Evolutionary conservation across 2,113 vertebrate species (phyloP).

Genomic region (Perca schrenkii): DNA sequence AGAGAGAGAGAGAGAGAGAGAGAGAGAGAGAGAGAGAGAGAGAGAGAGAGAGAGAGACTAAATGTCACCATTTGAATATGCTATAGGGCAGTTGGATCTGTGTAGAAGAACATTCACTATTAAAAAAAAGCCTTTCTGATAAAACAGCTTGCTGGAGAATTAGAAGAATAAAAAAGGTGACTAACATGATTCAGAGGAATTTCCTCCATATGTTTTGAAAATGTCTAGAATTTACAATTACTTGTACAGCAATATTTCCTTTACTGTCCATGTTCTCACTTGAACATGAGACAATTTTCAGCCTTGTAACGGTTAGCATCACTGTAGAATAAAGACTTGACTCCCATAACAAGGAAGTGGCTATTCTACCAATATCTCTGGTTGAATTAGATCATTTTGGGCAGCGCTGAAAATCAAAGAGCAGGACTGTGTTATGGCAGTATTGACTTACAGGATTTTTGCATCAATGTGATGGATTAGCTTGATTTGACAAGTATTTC

Average conservation of each 20-base stretch:
- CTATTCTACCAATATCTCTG: neutral
- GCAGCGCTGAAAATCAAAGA: neutral
- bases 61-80: constrained; percentile 42
- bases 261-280: neutral
- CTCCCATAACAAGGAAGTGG: too few species aligned
- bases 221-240: neutral
- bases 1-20: too few species aligned
- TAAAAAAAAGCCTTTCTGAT: neutral
- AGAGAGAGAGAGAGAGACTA: constrained; percentile 21
- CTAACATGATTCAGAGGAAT: neutral
- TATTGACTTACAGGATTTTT: neutral
- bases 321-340: neutral
- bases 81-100: constrained; percentile 11
- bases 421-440: neutral
- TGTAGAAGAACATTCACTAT: constrained; percentile 10
- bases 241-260: neutral
- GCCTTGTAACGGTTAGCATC: neutral
- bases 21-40: too few species aligned
- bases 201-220: neutral
- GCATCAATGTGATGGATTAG: neutral
- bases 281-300: neutral
- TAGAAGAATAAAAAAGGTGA: neutral
- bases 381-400: neutral
- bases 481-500: neutral
- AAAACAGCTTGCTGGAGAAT: neutral